These are phyloP conservation scores for Agonopterix heracliana DNA, from an alignment of 2,888 invertebrate genomes.

Conservation along the genomic window DNA sequence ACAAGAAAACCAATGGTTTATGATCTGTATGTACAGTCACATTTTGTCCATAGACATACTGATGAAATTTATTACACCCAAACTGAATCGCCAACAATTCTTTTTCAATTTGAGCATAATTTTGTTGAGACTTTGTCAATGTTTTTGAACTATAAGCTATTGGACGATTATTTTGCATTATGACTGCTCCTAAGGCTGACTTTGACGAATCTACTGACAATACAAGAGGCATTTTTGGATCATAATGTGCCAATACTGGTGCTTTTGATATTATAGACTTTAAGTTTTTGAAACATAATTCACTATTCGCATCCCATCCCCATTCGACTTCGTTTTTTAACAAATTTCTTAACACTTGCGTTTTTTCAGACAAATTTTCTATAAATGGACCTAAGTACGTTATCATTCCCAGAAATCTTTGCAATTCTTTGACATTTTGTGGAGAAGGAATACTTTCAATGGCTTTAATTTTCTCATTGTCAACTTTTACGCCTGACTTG, in stretches of 20 bases:
- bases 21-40: conserved; percentile 10
- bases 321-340: too few relatives aligned
- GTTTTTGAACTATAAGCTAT: conserved; percentile 7
- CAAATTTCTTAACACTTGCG: neutral
- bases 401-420: conserved; percentile 1
- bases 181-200: conserved; percentile 4
- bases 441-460: neutral
- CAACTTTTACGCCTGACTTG: neutral
- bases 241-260: conserved; percentile 6
- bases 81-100: conserved; percentile 8
- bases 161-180: conserved; percentile 7
- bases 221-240: conserved; percentile 2
- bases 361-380: neutral
- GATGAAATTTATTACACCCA: too few relatives aligned
- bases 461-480: neutral
- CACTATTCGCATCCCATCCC: neutral
- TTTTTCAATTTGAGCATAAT: conserved; percentile 10
- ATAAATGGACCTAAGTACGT: conserved; percentile 3
- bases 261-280: conserved; percentile 1
- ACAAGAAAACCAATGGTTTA: conserved; percentile 2
- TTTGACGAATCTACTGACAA: conserved; percentile 9
- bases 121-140: conserved; percentile 4
- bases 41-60: too few relatives aligned
- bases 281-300: neutral
- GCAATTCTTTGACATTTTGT: neutral